Conservation (phyloP, 2,888 invertebrate genomes). For the Stictocephala bisonia region DNA sequence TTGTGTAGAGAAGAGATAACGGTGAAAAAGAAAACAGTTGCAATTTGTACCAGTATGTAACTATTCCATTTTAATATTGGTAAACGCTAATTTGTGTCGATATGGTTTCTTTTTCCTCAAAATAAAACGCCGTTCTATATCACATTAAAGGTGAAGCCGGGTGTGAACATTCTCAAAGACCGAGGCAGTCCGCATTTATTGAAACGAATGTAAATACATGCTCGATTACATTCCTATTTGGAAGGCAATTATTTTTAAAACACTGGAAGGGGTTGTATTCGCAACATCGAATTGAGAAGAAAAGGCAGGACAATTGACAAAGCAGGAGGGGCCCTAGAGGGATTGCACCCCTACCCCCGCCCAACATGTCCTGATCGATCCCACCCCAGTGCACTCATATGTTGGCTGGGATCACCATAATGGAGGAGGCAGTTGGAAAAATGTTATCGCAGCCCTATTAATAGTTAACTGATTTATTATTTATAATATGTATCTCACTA, state of each 20-base stretch:
- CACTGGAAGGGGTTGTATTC: slow-evolving; percentile 29
- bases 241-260: slow-evolving; percentile 36
- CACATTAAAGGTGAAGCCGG: slow-evolving; percentile 1
- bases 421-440: no score
- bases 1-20: no score
- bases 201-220: slow-evolving; percentile 31
- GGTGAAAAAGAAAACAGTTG: no score
- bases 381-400: background rate
- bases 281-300: slow-evolving; percentile 27
- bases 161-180: slow-evolving; percentile 26
- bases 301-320: slow-evolving; percentile 35
- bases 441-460: no score
- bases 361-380: slow-evolving; percentile 6
- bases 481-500: no score
- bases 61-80: no score
- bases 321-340: slow-evolving; percentile 1
- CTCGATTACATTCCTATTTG: slow-evolving; percentile 35
- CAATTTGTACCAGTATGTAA: no score
- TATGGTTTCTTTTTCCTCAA: no score
- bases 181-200: background rate
- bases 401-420: no score
- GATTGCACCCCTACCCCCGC: background rate
- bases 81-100: no score
- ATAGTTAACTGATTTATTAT: no score
- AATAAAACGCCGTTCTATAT: no score